Base-by-base conservation (phyloP, 2,797 vertebrate species). In the Kryptolebias ocellatus region DNA sequence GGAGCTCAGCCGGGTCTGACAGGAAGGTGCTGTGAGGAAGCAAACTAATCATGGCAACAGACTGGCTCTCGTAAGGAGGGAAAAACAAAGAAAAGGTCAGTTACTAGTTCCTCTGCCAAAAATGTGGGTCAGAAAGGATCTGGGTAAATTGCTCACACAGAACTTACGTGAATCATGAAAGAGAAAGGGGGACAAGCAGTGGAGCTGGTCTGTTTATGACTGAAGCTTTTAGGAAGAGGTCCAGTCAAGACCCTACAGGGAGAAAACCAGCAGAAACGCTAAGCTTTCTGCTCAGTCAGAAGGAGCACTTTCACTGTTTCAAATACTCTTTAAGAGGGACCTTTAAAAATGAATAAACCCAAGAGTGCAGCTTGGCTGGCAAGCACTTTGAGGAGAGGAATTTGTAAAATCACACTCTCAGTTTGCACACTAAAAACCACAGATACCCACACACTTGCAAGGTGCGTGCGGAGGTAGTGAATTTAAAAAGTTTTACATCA, bases 341-440 rank as follows among this genome's bases (percentile, higher is more conserved):
- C 70, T 85, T 89, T 85, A 90, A 90, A 92, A 84, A 90, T 90
- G 83, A 89, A 91, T 90, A 86, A 72, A 85, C 68, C 73, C 77
- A 54, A 82, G 81, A 90, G 86, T 84, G 79, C 85, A 81, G 76
- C 72, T 72, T 37, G 60, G 78, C 81, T 84, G 66, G 60, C 60
- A 5, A 68, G 79, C 80, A 89, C 84, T 84, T 85, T 83, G 68
- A 66, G 58, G 42, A 73, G 61, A 79, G 76, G 70, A 58, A 66
- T 87, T 81, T 80, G 68, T 80, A 64, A 79, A 81, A 83, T 80
- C 77, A 81, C 82, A 76, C 74, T 74, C 72, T 70, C 55, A 50
- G 69, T 74, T 80, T 76, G 74, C 74, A 71, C 79, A 80, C 70
- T 60, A 67, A 85, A 72, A 81, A 66, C 72, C 76, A 85, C 73